A percentile compares a stretch with the other conserved stretches of the same genome.
phyloP scores from a whole-genome alignment of 2,113 vertebrate genomes.

The Azemiops feae region DNA sequence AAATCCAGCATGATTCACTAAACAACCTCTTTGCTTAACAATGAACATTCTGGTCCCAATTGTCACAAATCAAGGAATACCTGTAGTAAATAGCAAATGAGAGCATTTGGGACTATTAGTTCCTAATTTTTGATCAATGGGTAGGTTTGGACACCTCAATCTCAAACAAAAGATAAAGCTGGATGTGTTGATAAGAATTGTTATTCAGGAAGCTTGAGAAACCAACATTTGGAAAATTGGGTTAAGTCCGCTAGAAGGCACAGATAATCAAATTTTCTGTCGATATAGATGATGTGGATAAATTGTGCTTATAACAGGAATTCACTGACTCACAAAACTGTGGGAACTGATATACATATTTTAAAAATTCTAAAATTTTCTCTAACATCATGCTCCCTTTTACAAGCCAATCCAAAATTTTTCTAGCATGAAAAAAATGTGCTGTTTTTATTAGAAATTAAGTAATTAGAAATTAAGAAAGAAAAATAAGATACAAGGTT shows the following conservation, averaged over 20 bases:
- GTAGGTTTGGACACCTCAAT: background rate
- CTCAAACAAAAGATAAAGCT: background rate
- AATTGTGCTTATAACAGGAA: background rate
- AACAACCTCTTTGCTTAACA: background rate
- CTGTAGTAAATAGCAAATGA: background rate
- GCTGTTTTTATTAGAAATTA: background rate
- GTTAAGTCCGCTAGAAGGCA: background rate
- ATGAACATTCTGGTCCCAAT: background rate
- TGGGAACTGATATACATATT: background rate
- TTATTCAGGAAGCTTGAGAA: background rate
- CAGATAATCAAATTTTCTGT: background rate
- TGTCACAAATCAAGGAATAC: background rate
- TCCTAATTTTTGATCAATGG: background rate
- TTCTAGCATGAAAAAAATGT: background rate
- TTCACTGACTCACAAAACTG: background rate
- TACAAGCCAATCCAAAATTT: background rate
- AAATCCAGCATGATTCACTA: background rate
- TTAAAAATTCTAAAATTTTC: background rate
- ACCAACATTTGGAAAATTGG: background rate
- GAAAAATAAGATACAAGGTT: background rate
- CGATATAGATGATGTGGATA: background rate
- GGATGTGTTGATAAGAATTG: background rate
- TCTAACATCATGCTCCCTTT: background rate
- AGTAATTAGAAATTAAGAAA: background rate
- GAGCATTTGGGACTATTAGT: background rate